Conservation (phyloP, 2,113 vertebrate genomes). For the Ranitomeya imitator region DNA sequence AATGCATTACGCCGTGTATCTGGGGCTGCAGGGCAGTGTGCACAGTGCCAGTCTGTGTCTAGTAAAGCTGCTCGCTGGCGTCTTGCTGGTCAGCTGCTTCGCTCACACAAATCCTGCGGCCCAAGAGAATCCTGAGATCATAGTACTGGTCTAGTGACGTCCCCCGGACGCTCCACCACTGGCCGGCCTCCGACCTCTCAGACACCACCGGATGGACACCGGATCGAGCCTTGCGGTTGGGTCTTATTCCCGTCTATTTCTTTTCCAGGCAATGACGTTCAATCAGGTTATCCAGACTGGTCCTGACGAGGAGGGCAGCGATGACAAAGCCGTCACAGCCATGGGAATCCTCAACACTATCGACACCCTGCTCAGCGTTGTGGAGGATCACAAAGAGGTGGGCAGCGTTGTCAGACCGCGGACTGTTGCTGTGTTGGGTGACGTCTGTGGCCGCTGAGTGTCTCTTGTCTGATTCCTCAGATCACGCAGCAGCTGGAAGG, state of each 20-base stretch:
- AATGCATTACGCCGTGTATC: not conserved
- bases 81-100: constrained; percentile 70
- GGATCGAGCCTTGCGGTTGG: not conserved
- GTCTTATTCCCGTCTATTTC: constrained; percentile 40
- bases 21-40: constrained; percentile 63
- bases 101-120: constrained; percentile 72
- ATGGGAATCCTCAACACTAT: constrained; percentile 99
- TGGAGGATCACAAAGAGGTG: constrained; percentile 99
- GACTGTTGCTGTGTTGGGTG: not conserved
- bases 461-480: constrained; percentile 67
- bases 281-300: constrained; percentile 98
- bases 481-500: constrained; percentile 98
- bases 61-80: constrained; percentile 69
- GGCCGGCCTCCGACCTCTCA: constrained; percentile 76
- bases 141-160: constrained; percentile 80
- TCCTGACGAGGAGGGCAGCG: constrained; percentile 95
- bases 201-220: constrained; percentile 57
- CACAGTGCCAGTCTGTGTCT: constrained; percentile 74
- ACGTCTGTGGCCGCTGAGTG: not conserved
- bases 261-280: constrained; percentile 94
- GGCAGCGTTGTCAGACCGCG: constrained; percentile 52
- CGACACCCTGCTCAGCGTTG: constrained; percentile 95
- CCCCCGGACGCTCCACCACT: constrained; percentile 67
- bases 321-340: constrained; percentile 98
- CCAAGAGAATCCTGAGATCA: constrained; percentile 74